Base-by-base conservation (phyloP, 2,113 vertebrate genomes). In the Terrapene triunguis region DNA sequence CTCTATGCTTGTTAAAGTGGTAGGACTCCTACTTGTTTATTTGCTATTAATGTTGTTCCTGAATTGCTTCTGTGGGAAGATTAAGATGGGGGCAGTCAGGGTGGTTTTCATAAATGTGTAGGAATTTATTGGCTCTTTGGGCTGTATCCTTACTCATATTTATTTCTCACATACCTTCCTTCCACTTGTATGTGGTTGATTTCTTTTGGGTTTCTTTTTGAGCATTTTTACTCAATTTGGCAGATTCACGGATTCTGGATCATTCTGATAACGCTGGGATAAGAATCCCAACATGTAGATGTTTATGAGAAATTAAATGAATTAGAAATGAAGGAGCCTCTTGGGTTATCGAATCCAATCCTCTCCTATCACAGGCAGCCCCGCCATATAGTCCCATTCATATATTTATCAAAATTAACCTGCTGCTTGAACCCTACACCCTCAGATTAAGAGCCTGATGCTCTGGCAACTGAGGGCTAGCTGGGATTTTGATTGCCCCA, bases 401-500 rank as follows among this genome's bases (percentile, higher is more conserved):
- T 35, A n/a, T 65, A 17, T 65, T 65, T 65, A 35, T 35, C 62
- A 35, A 35, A 17, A 35, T 65, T 35, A 65, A 65, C 59, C 6
- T 29, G 3, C 57, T 59, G 57, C 27, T 59, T 29, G 57, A 59
- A 13, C 25, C 57, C 27, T 59, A 59, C 5, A 29, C 57, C 27
- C 27, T 59, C 11, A 59, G 29, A 59, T 59, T 59, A 59, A 59
- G 57, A 59, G 57, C 27, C 27, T 59, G 11, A 59, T 59, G 57
- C 57, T 59, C 57, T 59, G 25, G 27, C 27, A 59, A 6, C 12
- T 59, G 57, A 59, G 27, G 57, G 57, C 57, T 59, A 59, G 25
- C 57, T 62, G 16, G 5, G 27, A 1, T 0, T 1, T 0, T 21
- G 8, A 19, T 5, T 80, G 35, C 65, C 22, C 24, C 44, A 48